Conservation (phyloP, 2,113 vertebrate genomes). For the Neolamprologus modestus region DNA sequence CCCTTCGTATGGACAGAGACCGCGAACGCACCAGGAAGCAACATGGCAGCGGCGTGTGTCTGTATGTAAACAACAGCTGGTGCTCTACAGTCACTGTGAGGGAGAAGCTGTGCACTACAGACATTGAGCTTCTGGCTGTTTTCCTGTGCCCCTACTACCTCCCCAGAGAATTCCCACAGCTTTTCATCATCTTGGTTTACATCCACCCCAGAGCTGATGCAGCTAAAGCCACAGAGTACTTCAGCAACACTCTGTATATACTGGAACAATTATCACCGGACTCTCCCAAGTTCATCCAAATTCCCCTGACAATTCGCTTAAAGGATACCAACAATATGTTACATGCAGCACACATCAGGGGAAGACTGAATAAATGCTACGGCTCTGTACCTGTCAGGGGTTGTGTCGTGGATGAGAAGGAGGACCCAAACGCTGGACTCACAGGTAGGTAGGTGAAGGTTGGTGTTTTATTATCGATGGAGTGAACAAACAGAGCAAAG, state of each 20-base stretch:
- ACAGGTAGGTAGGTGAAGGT: no score
- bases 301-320: neutral
- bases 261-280: neutral
- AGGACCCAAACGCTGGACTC: no score
- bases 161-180: neutral
- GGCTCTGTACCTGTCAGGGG: neutral
- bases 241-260: neutral
- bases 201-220: neutral
- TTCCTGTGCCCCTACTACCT: neutral
- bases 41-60: neutral
- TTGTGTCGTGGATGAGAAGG: no score
- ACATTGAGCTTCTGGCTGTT: neutral
- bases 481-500: no score
- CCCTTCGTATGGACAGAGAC: neutral
- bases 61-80: neutral
- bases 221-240: neutral
- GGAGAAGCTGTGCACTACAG: neutral
- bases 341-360: neutral
- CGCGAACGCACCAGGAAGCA: neutral
- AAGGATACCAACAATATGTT: neutral
- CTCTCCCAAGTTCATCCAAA: neutral
- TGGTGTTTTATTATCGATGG: no score
- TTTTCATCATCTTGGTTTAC: neutral
- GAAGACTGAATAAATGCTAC: neutral
- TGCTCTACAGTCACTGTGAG: neutral